Evolutionary conservation across 2,797 vertebrate species (phyloP).

Genomic region (Anas capensis): DNA sequence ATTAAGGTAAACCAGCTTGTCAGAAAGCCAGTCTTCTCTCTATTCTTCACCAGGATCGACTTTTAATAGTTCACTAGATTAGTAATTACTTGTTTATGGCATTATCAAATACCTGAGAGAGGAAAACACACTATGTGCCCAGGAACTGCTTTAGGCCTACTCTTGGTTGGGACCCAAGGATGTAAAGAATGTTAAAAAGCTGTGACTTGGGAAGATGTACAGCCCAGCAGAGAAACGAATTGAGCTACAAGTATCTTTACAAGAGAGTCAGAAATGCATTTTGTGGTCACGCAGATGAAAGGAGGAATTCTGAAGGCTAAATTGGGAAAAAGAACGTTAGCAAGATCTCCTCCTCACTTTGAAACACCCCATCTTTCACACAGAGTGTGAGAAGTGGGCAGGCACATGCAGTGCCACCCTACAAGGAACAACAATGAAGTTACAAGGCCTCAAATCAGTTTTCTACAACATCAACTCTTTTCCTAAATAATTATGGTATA

Average conservation of each 20-base stretch:
- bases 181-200: background rate
- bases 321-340: background rate
- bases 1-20: constrained; percentile 80
- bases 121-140: background rate
- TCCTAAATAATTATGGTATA: background rate
- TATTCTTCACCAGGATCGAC: constrained; percentile 69
- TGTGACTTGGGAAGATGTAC: constrained; percentile 17
- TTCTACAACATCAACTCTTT: background rate
- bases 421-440: too few relatives aligned
- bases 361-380: background rate
- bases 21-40: constrained; percentile 71
- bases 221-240: constrained; percentile 39
- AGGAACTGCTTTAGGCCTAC: background rate
- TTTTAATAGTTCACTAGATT: constrained; percentile 70
- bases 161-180: background rate
- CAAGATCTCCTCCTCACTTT: background rate
- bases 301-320: background rate
- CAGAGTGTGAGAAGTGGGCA: background rate
- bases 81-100: constrained; percentile 71
- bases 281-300: background rate
- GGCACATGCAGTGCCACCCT: background rate
- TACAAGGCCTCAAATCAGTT: background rate
- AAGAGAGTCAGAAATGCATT: background rate
- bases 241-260: background rate
- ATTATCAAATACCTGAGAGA: constrained; percentile 44